Evolutionary conservation across 2,113 vertebrate genomes (phyloP).

Genomic region (Pao palembangensis): DNA sequence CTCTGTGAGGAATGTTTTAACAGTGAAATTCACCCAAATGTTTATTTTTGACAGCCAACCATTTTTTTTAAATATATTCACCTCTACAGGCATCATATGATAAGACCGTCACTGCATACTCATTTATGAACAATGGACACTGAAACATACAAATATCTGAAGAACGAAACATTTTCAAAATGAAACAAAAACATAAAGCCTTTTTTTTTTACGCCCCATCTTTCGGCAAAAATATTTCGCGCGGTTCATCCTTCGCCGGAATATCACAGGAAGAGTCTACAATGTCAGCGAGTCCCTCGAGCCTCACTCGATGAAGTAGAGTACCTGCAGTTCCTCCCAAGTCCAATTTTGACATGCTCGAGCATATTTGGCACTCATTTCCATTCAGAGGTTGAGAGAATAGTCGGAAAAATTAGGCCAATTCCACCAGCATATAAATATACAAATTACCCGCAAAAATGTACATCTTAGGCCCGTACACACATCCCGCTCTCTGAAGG

Average conservation of each 20-base stretch:
- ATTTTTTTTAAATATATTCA: constrained; percentile 57
- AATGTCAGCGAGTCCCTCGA: constrained; percentile 40
- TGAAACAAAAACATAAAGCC: constrained; percentile 59
- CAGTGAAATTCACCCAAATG: constrained; percentile 44
- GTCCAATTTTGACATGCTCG: constrained; percentile 46
- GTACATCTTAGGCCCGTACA: constrained; percentile 50
- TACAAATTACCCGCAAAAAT: constrained; percentile 51
- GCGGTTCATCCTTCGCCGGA: constrained; percentile 55
- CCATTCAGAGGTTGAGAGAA: constrained; percentile 54
- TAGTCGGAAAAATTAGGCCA: constrained; percentile 63
- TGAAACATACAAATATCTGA: constrained; percentile 72
- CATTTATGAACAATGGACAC: constrained; percentile 63
- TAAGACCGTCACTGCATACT: constrained; percentile 64
- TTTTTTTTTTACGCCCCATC: not conserved
- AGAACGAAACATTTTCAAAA: constrained; percentile 57
- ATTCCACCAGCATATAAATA: constrained; percentile 44
- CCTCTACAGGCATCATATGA: constrained; percentile 61
- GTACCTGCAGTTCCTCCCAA: constrained; percentile 30
- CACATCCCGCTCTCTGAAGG: constrained; percentile 43
- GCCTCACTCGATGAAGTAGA: constrained; percentile 45
- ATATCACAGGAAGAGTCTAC: constrained; percentile 51
- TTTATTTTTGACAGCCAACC: constrained; percentile 50
- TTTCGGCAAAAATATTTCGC: constrained; percentile 63
- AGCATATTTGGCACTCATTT: constrained; percentile 73
- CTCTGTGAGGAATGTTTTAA: constrained; percentile 48